Evolutionary conservation across 2,113 vertebrate species (phyloP), one percentile per base, ranked within the genome.

Genomic region (Hyperopisus bebe): DNA sequence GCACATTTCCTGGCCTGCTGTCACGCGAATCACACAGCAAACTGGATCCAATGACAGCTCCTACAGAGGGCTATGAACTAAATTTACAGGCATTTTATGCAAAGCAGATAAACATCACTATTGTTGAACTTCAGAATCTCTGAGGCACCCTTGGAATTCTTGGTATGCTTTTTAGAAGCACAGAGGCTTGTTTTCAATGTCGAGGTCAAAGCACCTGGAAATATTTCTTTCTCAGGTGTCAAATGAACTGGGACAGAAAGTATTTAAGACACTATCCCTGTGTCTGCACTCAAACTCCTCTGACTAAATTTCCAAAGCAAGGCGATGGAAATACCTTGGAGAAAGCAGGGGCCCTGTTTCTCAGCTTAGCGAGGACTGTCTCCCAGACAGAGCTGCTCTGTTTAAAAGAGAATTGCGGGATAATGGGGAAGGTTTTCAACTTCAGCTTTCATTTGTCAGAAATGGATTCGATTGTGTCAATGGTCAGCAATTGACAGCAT

Each of bases 1-100:
- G 82, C 62, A 35, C 74, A 90, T 90, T 92, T 91, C 62, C 92
- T 46, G 83, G 11, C 84, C 90, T 88, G 74, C 86, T 44, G 90
- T 80, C 86, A 53, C 53, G 13, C 1, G 77, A 87, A 42, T 92
- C 88, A 48, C 58, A 87, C 58, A 27, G 19, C 85, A 91, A 7
- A 31, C 48, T 39, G 31, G 70, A 74, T 51, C 19, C 47, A 39
- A 9, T 31, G 66, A 50, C 66, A 77, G 11, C 3, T 80, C 27
- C 66, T 11, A 13, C 27, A 5, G 9, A 24, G 70, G 44, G 19
- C 55, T 50, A 35, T 50, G 44, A 80, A 42, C 70, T 13, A 50
- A 53, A 89, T 48, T 48, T 51, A 86, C 87, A 58, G 51, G 17
- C 7, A 42, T 11, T 44, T 87, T 87, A 19, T 44, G 66, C 6